These are phyloP conservation scores for Anoplophora glabripennis DNA, from an alignment of 1,140 invertebrate genomes.

Conservation along the genomic window DNA sequence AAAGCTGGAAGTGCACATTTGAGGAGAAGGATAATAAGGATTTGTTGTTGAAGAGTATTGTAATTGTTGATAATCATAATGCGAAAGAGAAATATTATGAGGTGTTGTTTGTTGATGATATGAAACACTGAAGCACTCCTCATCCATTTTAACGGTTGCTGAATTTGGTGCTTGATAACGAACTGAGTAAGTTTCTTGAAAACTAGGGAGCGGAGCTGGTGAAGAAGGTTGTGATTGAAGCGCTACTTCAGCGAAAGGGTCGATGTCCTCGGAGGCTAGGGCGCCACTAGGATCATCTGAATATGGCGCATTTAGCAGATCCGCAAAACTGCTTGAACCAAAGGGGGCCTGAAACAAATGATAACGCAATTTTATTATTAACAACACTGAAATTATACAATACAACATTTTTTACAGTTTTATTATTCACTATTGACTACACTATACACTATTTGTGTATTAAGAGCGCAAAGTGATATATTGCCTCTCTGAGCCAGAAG, in stretches of 20 bases:
- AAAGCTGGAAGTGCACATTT: constrained; percentile 55
- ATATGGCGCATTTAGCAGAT: constrained; percentile 60
- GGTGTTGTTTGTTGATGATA: constrained; percentile 54
- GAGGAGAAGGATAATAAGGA: constrained; percentile 56
- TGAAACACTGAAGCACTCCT: constrained; percentile 64
- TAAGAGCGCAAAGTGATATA: too few species aligned
- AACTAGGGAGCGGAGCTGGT: constrained; percentile 71
- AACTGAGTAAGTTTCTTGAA: constrained; percentile 81
- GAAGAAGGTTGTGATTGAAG: constrained; percentile 43
- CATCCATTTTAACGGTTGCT: constrained; percentile 69
- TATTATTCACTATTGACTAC: too few species aligned
- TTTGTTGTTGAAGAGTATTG: constrained; percentile 52
- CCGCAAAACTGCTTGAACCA: constrained; percentile 62
- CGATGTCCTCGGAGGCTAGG: constrained; percentile 43
- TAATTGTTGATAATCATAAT: constrained; percentile 63
- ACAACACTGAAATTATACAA: too few species aligned
- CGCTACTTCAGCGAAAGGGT: constrained; percentile 46
- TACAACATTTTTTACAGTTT: too few species aligned
- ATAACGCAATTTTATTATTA: too few species aligned
- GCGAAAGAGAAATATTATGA: constrained; percentile 41
- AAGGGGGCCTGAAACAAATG: constrained; percentile 57
- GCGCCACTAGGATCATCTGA: constrained; percentile 50
- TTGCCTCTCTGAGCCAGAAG: too few species aligned
- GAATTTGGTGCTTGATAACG: constrained; percentile 57
- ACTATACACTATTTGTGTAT: too few species aligned